Conservation (phyloP, 2,113 vertebrate species). For the Bufo bufo region DNA sequence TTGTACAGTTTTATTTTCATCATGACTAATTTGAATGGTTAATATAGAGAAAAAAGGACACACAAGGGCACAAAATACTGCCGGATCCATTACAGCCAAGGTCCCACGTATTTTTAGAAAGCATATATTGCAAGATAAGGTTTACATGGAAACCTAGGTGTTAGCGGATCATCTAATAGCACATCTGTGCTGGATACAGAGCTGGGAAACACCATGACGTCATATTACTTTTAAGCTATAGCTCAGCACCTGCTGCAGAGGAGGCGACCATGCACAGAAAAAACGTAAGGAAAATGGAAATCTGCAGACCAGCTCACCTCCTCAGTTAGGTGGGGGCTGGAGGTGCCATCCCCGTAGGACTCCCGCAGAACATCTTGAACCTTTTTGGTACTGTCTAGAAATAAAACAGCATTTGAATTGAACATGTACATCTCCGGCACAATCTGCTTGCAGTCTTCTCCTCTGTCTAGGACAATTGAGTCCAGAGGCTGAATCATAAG, state of each 20-base stretch:
- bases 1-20: not conserved
- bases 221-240: not conserved
- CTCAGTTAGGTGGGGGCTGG: slow-evolving; percentile 78
- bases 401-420: slow-evolving; percentile 36
- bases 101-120: not conserved
- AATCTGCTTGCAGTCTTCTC: slow-evolving; percentile 7
- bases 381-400: slow-evolving; percentile 83
- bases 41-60: not conserved
- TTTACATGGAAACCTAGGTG: not conserved
- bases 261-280: not conserved
- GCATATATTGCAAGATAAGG: not conserved
- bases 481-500: not conserved
- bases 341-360: slow-evolving; percentile 76
- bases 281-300: slow-evolving; percentile 13
- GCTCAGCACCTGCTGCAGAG: not conserved
- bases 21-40: not conserved
- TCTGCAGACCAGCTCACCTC: slow-evolving; percentile 76
- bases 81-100: not conserved
- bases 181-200: not conserved
- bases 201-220: slow-evolving; percentile 21
- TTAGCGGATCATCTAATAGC: no score
- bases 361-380: slow-evolving; percentile 89
- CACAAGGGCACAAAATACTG: not conserved
- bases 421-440: slow-evolving; percentile 9
- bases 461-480: not conserved